A percentile compares a stretch with the other conserved stretches of the same genome.
Evolutionary conservation across 2,888 invertebrate genomes (phyloP).

Genomic region (Nesidiocoris tenuis): DNA sequence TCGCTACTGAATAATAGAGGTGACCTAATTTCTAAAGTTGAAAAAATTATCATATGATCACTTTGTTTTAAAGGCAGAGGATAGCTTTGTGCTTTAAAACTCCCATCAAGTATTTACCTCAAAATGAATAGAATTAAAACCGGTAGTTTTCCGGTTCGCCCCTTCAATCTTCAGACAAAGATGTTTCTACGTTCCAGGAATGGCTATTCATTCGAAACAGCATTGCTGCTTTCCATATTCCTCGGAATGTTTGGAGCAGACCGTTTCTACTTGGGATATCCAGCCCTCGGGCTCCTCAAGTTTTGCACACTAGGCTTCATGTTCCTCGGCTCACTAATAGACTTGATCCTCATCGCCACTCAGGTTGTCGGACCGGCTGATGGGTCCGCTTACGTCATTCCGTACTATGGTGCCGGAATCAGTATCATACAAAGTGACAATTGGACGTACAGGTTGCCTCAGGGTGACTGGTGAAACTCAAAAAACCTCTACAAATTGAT

Average conservation of each 20-base stretch:
- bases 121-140: too few relatives aligned
- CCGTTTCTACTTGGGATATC: slow-evolving; percentile 97
- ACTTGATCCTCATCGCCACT: slow-evolving; percentile 92
- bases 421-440: slow-evolving; percentile 79
- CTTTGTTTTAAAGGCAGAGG: too few relatives aligned
- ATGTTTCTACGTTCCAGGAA: slow-evolving; percentile 80
- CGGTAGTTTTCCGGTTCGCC: too few relatives aligned
- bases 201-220: slow-evolving; percentile 89
- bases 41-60: too few relatives aligned
- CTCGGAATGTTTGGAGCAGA: slow-evolving; percentile 98
- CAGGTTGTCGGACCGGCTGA: slow-evolving; percentile 93
- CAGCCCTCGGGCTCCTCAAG: slow-evolving; percentile 90
- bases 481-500: too few relatives aligned
- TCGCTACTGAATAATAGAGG: too few relatives aligned
- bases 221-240: slow-evolving; percentile 90
- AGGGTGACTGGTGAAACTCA: slow-evolving; percentile 44
- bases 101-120: too few relatives aligned
- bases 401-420: slow-evolving; percentile 88
- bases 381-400: slow-evolving; percentile 90
- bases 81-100: too few relatives aligned
- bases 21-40: too few relatives aligned
- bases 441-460: slow-evolving; percentile 62
- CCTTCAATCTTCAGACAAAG: too few relatives aligned
- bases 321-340: slow-evolving; percentile 91
- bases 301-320: slow-evolving; percentile 94